Evolutionary conservation across 2,888 invertebrate species (phyloP).

Genomic region (Periphyllus acericola): DNA sequence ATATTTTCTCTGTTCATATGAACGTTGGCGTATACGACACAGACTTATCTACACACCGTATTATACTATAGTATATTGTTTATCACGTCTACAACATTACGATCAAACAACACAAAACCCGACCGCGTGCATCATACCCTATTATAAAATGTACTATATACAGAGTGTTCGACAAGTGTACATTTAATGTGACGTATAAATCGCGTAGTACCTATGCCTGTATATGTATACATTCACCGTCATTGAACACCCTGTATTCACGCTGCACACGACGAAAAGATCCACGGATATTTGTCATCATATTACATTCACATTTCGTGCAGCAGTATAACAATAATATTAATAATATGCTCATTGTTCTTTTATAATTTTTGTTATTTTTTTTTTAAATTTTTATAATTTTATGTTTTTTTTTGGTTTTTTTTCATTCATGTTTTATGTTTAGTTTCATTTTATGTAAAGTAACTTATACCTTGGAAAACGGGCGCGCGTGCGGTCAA

Average conservation of each 20-base stretch:
- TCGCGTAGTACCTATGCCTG: background rate
- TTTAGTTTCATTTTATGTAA: conserved; percentile 9
- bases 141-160: too few relatives aligned
- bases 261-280: conserved; percentile 5
- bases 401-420: background rate
- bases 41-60: too few relatives aligned
- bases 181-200: background rate
- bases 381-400: background rate
- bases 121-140: too few relatives aligned
- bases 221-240: background rate
- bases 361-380: background rate
- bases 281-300: background rate
- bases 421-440: background rate
- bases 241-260: too few relatives aligned
- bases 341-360: background rate
- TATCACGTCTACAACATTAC: too few relatives aligned
- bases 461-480: conserved; percentile 61
- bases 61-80: too few relatives aligned
- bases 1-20: background rate
- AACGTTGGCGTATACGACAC: background rate
- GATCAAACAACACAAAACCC: too few relatives aligned
- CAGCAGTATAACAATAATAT: background rate
- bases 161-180: background rate
- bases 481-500: conserved; percentile 30
- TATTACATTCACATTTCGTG: too few relatives aligned